Conservation (phyloP, 2,888 invertebrate species). For the Acleris laterana region DNA sequence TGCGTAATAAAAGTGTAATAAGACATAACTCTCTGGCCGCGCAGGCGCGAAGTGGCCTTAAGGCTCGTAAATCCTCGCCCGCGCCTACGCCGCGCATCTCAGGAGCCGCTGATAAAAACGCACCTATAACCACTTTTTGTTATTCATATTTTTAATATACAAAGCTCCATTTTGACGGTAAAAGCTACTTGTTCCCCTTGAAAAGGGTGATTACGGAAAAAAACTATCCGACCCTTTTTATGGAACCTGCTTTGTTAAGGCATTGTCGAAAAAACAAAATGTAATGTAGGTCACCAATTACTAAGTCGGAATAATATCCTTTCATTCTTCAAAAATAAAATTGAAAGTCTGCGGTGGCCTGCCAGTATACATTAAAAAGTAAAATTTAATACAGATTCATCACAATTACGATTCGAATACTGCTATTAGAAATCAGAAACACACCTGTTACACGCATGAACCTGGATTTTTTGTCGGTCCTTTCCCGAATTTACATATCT, state of each 20-base stretch:
- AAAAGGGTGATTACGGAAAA: background rate
- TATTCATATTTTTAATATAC: conserved; percentile 23
- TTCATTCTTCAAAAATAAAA: conserved; percentile 49
- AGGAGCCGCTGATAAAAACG: conserved; percentile 70
- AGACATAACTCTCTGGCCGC: conserved; percentile 50
- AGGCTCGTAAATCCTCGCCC: conserved; percentile 61
- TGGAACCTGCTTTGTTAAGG: background rate
- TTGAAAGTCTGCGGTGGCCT: conserved; percentile 64
- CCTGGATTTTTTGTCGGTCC: conserved; percentile 73
- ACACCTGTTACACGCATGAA: conserved; percentile 76
- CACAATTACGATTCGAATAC: conserved; percentile 64
- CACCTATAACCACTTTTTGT: conserved; percentile 57
- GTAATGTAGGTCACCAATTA: conserved; percentile 9
- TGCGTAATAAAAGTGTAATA: conserved; percentile 55
- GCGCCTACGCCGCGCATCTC: conserved; percentile 75
- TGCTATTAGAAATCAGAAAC: conserved; percentile 75
- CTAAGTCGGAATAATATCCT: conserved; percentile 18
- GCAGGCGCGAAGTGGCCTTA: conserved; percentile 56
- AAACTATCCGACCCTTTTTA: background rate
- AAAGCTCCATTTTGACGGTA: background rate
- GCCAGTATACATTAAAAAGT: conserved; percentile 62
- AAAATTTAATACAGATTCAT: conserved; percentile 58
- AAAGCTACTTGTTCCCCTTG: background rate
- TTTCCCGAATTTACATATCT: conserved; percentile 80
- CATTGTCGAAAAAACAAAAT: background rate